Base-by-base conservation (phyloP, 2,888 invertebrate species). In the Diplolepis rosae region DNA sequence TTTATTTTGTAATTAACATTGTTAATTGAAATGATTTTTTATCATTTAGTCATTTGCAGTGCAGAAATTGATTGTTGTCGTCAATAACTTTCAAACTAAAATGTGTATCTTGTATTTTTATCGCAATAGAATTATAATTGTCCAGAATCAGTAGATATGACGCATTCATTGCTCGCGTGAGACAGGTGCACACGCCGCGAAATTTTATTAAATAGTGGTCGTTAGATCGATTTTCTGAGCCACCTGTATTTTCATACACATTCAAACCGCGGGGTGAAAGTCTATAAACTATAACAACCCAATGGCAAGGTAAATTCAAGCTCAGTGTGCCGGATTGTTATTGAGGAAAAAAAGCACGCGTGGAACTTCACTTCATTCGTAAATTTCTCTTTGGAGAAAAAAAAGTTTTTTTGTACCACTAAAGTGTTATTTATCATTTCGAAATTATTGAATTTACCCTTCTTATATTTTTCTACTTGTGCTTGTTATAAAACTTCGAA, bases 221-320 rank as follows among this genome's bases (percentile, higher is more conserved):
- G 82, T 83, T 81, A 80, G 74, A 85, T 85, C 85, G 85, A 85
- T 85, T 84, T 81, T 79, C 79, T 76, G 76, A 66, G 78, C 80
- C 83, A 84, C 81, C 84, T 83, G 81, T 81, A 77, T 81, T 66
- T 52, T 74, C 78, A 79, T 77, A 77, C 82, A 80, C 77, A 80
- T 76, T 80, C 79, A 77, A 81, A 78, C 22, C 77, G 79, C 80
- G 80, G 72, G 76, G 77, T 77, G 77, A 80, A 72, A 77, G 78
- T 80, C 22, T 39, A 28, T 28, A 52, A 77, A 69, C 74, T 75
- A 77, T 77, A 79, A 72, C 69, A 79, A 80, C 65, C 80, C 80
- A 83, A 84, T 84, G 83, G 83, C 83, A 84, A 84, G 83, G 83
- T 84, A 83, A 85, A 82, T 78, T 70, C 73, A 76, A 74, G 79